These are phyloP conservation scores for Pachypeltis micranthus DNA, from an alignment of 1,140 invertebrate genomes.

Conservation along the genomic window DNA sequence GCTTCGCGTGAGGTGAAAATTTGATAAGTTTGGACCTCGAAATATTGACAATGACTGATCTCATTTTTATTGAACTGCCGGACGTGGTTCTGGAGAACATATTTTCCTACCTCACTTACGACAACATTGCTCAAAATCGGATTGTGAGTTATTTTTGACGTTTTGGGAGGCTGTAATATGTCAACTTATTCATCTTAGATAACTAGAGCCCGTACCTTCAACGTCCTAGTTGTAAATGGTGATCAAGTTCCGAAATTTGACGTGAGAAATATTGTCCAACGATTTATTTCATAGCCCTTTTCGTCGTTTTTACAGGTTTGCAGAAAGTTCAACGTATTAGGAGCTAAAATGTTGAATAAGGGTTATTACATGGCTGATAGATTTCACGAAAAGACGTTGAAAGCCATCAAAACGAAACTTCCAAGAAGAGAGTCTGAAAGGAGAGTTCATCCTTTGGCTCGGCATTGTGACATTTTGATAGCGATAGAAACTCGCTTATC, in stretches of 20 bases:
- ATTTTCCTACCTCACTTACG: constrained; percentile 61
- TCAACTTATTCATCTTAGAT: too few species aligned
- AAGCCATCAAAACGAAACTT: constrained; percentile 65
- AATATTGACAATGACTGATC: constrained; percentile 1
- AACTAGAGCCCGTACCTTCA: too few species aligned
- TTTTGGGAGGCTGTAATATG: too few species aligned
- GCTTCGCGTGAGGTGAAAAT: too few species aligned
- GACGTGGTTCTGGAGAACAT: constrained; percentile 67
- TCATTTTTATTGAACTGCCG: constrained; percentile 45
- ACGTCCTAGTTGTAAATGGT: too few species aligned
- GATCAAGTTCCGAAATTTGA: too few species aligned
- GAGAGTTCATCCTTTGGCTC: constrained; percentile 64
- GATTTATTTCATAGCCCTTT: constrained; percentile 18
- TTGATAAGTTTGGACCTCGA: too few species aligned
- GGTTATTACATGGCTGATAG: constrained; percentile 70
- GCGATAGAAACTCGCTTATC: constrained; percentile 83
- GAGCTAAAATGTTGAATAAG: constrained; percentile 60
- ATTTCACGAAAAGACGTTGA: constrained; percentile 58
- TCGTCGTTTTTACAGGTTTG: constrained; percentile 51
- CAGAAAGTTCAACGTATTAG: constrained; percentile 59
- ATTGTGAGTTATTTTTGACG: constrained; percentile 49
- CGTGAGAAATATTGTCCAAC: too few species aligned
- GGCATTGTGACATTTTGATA: constrained; percentile 78
- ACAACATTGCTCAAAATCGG: constrained; percentile 67
- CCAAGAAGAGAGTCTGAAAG: constrained; percentile 81